Evolutionary conservation across 2,113 vertebrate genomes (phyloP).

Genomic region (Ginglymostoma cirratum): DNA sequence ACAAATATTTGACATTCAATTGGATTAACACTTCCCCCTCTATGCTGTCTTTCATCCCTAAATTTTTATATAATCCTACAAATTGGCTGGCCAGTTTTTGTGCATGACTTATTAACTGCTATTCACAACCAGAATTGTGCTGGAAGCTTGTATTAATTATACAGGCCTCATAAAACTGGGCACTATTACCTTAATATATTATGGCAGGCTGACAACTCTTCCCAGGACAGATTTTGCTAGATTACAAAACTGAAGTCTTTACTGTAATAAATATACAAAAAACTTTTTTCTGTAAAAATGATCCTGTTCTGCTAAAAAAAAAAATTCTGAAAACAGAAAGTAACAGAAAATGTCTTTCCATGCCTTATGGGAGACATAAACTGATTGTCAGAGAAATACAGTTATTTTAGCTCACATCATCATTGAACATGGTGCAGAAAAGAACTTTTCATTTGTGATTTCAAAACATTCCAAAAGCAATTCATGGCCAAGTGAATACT

Average conservation of each 20-base stretch:
- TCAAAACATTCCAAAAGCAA: background rate
- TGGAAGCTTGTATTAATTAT: background rate
- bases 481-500: background rate
- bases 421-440: background rate
- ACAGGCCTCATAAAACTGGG: background rate
- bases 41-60: background rate
- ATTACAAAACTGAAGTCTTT: background rate
- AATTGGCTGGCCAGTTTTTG: background rate
- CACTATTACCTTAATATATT: background rate
- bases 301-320: background rate
- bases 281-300: no score
- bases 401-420: background rate
- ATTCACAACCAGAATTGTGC: background rate
- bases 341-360: background rate
- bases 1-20: constrained; percentile 21
- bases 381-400: background rate
- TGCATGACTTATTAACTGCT: background rate
- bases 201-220: background rate
- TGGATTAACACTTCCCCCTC: background rate
- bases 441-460: background rate
- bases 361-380: background rate
- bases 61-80: background rate
- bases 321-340: background rate
- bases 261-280: background rate
- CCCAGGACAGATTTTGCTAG: background rate